Percentiles rank a stretch among this genome's conserved stretches.
These are phyloP conservation scores for Gymnobelideus leadbeateri DNA, from an alignment of 2,113 vertebrate genomes.

Conservation along the genomic window DNA sequence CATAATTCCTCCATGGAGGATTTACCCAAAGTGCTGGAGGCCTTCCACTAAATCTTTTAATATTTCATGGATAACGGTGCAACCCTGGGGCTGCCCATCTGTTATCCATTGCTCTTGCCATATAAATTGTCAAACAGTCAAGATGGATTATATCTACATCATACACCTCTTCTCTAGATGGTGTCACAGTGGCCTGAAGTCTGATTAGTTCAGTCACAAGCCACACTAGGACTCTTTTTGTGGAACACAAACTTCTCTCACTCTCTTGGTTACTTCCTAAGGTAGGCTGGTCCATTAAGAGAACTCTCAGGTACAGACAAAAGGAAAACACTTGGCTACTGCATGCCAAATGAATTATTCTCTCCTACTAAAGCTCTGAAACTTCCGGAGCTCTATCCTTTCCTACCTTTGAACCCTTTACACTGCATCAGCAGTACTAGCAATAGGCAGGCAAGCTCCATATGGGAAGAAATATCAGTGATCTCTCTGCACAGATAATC, in stretches of 20 bases:
- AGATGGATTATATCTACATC: slow-evolving; percentile 4
- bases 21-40: neutral
- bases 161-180: neutral
- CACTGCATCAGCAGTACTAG: neutral
- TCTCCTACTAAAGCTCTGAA: neutral
- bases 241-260: neutral
- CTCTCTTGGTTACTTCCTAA: neutral
- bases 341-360: neutral
- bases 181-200: neutral
- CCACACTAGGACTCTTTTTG: neutral
- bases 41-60: neutral
- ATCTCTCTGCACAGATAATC: neutral
- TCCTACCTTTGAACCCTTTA: neutral
- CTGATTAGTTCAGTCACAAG: neutral
- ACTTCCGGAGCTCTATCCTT: neutral
- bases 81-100: neutral
- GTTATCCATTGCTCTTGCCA: neutral
- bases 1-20: neutral
- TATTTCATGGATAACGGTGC: neutral
- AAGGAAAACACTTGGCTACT: neutral
- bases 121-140: neutral
- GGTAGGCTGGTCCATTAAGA: neutral
- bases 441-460: neutral
- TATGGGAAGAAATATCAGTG: neutral
- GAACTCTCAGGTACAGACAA: neutral